Percentiles rank a stretch among this genome's conserved stretches.
Evolutionary conservation across 1,140 invertebrate species (phyloP).

Genomic region (Calliphora vicina): DNA sequence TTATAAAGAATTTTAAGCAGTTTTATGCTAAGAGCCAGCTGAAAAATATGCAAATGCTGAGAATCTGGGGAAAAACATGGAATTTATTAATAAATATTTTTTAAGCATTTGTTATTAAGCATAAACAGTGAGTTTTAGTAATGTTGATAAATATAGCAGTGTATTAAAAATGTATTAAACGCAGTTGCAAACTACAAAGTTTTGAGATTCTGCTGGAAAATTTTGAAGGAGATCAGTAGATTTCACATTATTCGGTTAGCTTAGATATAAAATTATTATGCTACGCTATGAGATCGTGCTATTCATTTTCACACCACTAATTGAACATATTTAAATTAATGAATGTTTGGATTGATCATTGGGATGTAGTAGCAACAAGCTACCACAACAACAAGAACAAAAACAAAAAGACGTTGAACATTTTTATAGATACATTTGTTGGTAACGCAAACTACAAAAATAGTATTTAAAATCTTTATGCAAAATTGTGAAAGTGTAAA

Average conservation of each 20-base stretch:
- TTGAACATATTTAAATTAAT: not conserved
- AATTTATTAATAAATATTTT: too few relatives aligned
- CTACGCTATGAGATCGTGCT: too few relatives aligned
- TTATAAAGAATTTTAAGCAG: not conserved
- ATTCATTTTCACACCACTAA: not conserved
- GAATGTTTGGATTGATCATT: not conserved
- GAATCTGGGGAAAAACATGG: too few relatives aligned
- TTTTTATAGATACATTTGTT: not conserved
- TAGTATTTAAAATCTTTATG: not conserved
- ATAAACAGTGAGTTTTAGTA: not conserved
- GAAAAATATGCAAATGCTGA: not conserved
- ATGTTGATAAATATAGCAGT: not conserved
- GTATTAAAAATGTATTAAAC: too few relatives aligned
- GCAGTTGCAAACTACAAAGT: too few relatives aligned
- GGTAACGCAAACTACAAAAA: not conserved
- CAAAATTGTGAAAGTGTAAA: slow-evolving; percentile 13
- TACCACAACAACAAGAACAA: not conserved
- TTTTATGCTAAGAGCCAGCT: not conserved
- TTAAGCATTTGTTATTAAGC: too few relatives aligned
- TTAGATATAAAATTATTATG: too few relatives aligned
- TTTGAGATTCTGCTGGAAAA: too few relatives aligned
- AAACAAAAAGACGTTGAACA: not conserved
- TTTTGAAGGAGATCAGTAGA: too few relatives aligned
- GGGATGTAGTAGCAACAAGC: not conserved
- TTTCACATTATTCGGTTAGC: too few relatives aligned